phyloP scores from a whole-genome alignment of 2,888 invertebrate genomes.

The Pilophorus perplexus region DNA sequence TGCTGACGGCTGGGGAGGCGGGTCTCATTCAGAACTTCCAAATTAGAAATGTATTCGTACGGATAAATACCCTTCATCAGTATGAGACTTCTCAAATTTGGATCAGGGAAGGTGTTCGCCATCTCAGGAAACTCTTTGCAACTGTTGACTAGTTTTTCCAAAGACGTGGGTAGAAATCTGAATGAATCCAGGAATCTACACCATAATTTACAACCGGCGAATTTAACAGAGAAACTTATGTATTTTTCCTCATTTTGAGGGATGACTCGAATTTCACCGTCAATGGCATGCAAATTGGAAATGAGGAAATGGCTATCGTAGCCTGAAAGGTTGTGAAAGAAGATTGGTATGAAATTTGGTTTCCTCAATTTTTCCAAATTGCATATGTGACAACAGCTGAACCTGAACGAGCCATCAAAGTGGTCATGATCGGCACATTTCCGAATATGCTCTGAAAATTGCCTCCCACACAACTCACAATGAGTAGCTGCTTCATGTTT shows the following conservation, averaged over 20 bases:
- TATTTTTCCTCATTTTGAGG: constrained; percentile 14
- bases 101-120: constrained; percentile 22
- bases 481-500: background rate
- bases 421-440: constrained; percentile 49
- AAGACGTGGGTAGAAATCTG: constrained; percentile 4
- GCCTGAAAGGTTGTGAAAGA: constrained; percentile 48
- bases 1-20: constrained; percentile 47
- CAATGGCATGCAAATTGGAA: background rate
- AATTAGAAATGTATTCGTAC: constrained; percentile 48
- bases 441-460: background rate
- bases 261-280: constrained; percentile 14
- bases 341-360: constrained; percentile 49
- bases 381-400: constrained; percentile 49
- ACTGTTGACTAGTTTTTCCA: constrained; percentile 4
- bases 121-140: constrained; percentile 22
- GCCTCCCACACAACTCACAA: background rate
- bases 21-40: constrained; percentile 42
- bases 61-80: constrained; percentile 42
- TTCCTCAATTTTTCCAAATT: constrained; percentile 50
- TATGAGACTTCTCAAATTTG: background rate
- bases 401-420: constrained; percentile 49
- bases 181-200: constrained; percentile 24
- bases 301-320: constrained; percentile 34
- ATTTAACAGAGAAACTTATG: constrained; percentile 5
- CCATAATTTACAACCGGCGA: background rate